Conservation (phyloP, 2,113 vertebrate genomes). For the Lota lota region DNA sequence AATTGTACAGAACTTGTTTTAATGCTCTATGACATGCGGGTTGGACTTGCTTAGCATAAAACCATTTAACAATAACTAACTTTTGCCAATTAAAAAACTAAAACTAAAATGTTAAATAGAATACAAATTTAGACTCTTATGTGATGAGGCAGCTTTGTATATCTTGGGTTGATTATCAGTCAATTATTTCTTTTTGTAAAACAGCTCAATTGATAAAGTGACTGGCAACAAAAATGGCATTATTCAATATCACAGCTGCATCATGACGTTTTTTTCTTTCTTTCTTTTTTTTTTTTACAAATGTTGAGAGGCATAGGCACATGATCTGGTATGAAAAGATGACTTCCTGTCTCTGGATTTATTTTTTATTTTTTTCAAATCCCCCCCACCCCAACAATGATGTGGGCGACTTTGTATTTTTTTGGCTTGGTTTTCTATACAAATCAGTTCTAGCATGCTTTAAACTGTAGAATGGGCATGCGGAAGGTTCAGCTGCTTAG, state of each 20-base stretch:
- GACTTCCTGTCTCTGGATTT: constrained; percentile 57
- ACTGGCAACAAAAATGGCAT: constrained; percentile 40
- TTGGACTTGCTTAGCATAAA: constrained; percentile 62
- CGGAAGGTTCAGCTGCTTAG: constrained; percentile 98
- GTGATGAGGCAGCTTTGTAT: constrained; percentile 92
- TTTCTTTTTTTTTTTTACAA: constrained; percentile 1
- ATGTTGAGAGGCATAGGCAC: constrained; percentile 65
- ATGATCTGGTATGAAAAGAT: constrained; percentile 67
- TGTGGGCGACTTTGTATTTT: constrained; percentile 33
- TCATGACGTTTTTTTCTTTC: constrained; percentile 78
- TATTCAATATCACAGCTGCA: constrained; percentile 79
- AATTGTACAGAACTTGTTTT: constrained; percentile 82
- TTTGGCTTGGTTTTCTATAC: constrained; percentile 45
- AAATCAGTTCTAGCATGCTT: constrained; percentile 99
- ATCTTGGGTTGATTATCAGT: constrained; percentile 20
- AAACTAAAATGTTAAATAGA: constrained; percentile 35
- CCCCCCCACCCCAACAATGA: constrained; percentile 22
- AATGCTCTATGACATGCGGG: constrained; percentile 78
- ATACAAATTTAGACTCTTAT: constrained; percentile 62
- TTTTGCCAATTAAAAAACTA: constrained; percentile 49
- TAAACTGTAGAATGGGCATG: constrained; percentile 93
- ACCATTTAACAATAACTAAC: constrained; percentile 45
- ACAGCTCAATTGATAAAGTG: constrained; percentile 33
- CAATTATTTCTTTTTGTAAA: constrained; percentile 10
- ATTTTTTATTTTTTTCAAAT: constrained; percentile 38